Percentiles rank a stretch among this genome's conserved stretches.
Evolutionary conservation across 2,113 vertebrate genomes (phyloP).

Genomic region (Prunella fulvescens): DNA sequence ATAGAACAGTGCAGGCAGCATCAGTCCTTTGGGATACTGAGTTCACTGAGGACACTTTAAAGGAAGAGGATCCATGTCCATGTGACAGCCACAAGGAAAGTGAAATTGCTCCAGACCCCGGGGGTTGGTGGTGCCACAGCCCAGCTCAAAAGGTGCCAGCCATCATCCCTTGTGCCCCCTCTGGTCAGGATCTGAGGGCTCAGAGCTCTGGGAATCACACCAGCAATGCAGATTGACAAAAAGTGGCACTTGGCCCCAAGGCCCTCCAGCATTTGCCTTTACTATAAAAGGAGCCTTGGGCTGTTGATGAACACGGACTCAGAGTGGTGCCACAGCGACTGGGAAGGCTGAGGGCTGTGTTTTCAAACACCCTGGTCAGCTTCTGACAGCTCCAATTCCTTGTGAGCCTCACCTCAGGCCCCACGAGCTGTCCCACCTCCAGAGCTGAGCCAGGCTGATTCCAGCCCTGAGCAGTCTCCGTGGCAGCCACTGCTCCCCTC

Average conservation of each 20-base stretch:
- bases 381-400: not conserved
- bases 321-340: not conserved
- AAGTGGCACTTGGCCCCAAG: not conserved
- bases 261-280: slow-evolving; percentile 12
- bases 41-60: fast-evolving
- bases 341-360: not conserved
- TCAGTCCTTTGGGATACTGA: fast-evolving
- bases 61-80: fast-evolving
- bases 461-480: not conserved
- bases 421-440: not conserved
- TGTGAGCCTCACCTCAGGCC: not conserved
- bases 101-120: fast-evolving
- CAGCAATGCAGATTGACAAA: not conserved
- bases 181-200: not conserved
- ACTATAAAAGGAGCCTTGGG: slow-evolving; percentile 31
- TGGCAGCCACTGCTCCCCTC: slow-evolving; percentile 67
- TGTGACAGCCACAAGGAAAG: not conserved
- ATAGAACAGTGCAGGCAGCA: fast-evolving
- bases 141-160: not conserved
- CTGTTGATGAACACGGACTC: not conserved
- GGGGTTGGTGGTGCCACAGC: not conserved
- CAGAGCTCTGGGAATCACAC: not conserved
- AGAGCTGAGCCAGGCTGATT: not conserved
- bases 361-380: not conserved
- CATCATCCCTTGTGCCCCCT: fast-evolving